A percentile compares a stretch with the other conserved stretches of the same genome.
These are phyloP conservation scores for Paracyclopina nana DNA, from an alignment of 1,140 invertebrate genomes.

Conservation along the genomic window DNA sequence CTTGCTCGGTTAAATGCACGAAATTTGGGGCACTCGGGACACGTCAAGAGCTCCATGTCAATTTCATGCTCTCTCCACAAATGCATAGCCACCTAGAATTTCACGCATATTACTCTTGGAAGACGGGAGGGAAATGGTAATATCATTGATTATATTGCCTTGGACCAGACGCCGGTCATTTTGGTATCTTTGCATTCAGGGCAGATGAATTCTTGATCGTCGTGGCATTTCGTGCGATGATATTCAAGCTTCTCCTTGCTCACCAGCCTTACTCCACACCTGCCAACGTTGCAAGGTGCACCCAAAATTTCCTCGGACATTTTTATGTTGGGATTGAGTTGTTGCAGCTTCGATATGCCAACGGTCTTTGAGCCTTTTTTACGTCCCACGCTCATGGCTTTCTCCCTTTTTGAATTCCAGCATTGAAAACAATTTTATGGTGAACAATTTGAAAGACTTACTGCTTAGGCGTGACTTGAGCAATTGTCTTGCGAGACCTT, in stretches of 20 bases:
- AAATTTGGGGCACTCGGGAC: constrained; percentile 25
- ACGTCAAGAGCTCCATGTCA: constrained; percentile 28
- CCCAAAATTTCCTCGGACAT: constrained; percentile 16
- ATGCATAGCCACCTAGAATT: constrained; percentile 28
- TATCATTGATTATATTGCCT: too few species aligned
- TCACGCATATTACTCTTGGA: too few species aligned
- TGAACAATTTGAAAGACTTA: too few species aligned
- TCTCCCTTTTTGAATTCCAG: too few species aligned
- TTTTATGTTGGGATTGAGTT: constrained; percentile 2
- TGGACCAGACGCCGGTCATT: too few species aligned
- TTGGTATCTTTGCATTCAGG: constrained; percentile 43
- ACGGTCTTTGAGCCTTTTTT: neutral
- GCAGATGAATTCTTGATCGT: constrained; percentile 34
- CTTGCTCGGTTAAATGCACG: neutral
- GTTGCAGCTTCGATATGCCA: neutral
- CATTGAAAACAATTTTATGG: too few species aligned
- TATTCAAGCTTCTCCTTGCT: constrained; percentile 30
- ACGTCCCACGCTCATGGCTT: too few species aligned
- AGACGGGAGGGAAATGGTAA: too few species aligned
- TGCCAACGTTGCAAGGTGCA: constrained; percentile 23
- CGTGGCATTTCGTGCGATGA: constrained; percentile 40
- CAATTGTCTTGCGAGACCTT: too few species aligned
- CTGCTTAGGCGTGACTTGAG: too few species aligned
- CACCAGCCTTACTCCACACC: constrained; percentile 29
- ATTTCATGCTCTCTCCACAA: constrained; percentile 28